Evolutionary conservation across 2,113 vertebrate species (phyloP).

Genomic region (Notothenia rossii): DNA sequence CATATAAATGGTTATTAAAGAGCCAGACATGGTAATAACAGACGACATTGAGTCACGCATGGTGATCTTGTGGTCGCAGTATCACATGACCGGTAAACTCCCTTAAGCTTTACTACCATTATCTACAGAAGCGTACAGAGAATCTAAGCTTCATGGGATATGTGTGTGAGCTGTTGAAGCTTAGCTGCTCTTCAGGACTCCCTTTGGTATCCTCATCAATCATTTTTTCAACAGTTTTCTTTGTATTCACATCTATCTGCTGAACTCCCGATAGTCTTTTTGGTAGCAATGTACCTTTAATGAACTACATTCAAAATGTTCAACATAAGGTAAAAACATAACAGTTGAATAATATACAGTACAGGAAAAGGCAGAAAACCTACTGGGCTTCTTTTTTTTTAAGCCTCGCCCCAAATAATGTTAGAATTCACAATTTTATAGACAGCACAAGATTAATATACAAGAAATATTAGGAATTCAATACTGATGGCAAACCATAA

Average conservation of each 20-base stretch:
- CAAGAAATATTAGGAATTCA: no score
- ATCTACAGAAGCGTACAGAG: not conserved
- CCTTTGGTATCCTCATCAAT: not conserved
- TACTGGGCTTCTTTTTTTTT: no score
- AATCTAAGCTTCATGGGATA: not conserved
- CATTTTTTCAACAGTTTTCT: not conserved
- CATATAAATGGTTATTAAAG: not conserved
- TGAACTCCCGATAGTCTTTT: no score
- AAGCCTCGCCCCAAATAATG: no score
- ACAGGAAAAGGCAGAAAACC: no score
- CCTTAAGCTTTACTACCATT: not conserved
- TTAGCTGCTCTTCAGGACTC: not conserved
- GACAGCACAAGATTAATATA: no score
- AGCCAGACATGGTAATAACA: not conserved
- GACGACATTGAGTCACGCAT: not conserved
- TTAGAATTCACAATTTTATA: no score
- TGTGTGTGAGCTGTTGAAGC: not conserved
- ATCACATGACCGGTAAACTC: not conserved
- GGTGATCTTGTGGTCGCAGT: not conserved
- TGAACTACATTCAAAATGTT: not conserved
- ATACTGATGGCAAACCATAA: no score
- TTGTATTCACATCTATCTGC: not conserved
- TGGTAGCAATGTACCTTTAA: not conserved
- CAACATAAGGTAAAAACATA: no score
- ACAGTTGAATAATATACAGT: no score